Conservation (phyloP, 2,797 vertebrate species). For the Oreochromis grahami region DNA sequence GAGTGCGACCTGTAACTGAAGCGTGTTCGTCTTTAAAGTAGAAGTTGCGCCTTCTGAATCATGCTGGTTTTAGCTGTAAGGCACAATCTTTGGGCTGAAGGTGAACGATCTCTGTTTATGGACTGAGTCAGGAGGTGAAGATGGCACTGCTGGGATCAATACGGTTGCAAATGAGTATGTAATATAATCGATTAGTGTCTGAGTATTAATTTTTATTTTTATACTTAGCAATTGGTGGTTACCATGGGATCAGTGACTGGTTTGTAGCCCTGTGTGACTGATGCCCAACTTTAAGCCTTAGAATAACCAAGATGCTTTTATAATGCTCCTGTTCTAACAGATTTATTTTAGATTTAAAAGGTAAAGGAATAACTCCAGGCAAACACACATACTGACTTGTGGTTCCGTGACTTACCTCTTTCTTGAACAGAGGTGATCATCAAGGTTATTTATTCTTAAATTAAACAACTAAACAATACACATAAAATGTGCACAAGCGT, state of each 20-base stretch:
- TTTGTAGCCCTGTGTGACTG: background rate
- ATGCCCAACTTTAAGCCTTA: background rate
- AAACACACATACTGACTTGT: background rate
- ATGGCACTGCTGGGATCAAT: background rate
- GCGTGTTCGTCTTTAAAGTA: background rate
- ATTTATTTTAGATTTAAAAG: background rate
- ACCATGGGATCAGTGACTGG: background rate
- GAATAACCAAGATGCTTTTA: background rate
- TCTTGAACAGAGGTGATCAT: background rate
- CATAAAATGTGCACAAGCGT: background rate
- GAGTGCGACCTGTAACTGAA: background rate
- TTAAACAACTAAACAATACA: background rate
- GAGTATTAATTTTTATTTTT: background rate
- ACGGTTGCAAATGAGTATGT: background rate
- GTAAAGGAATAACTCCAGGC: background rate
- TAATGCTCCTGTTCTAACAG: background rate
- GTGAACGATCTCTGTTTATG: background rate
- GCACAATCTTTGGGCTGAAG: background rate
- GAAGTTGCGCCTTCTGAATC: background rate
- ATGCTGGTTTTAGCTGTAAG: background rate
- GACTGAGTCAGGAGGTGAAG: background rate
- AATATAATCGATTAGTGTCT: background rate
- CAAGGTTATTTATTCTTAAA: background rate
- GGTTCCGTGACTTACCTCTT: fast-evolving
- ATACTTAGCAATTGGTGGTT: background rate